Evolutionary conservation across 2,113 vertebrate genomes (phyloP).

Genomic region (Pica pica): DNA sequence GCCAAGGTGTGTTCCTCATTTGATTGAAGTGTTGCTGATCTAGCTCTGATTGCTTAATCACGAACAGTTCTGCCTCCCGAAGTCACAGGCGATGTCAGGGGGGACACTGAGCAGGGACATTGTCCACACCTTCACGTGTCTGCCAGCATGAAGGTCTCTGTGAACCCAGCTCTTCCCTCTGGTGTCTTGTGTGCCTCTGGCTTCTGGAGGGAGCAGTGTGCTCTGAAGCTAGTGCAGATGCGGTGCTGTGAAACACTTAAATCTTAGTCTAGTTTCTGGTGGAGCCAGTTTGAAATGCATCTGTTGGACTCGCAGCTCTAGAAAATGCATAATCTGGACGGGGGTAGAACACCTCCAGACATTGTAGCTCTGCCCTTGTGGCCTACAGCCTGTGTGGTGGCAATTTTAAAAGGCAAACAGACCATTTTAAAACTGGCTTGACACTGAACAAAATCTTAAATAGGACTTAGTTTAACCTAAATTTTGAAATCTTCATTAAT

Average conservation of each 20-base stretch:
- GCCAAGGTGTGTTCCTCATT: constrained; percentile 32
- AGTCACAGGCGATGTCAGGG: background rate
- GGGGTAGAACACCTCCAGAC: background rate
- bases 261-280: background rate
- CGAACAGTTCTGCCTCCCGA: background rate
- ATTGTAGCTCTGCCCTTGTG: background rate
- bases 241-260: background rate
- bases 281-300: constrained; percentile 47
- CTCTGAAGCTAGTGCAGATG: background rate
- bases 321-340: accelerated
- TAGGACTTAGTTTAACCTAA: background rate
- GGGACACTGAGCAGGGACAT: background rate
- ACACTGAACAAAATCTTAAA: background rate
- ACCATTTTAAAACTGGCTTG: constrained; percentile 53
- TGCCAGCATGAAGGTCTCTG: background rate
- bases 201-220: constrained; percentile 34
- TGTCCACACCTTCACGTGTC: background rate
- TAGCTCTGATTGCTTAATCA: constrained; percentile 27
- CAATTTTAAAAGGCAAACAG: background rate
- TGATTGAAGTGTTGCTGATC: constrained; percentile 42
- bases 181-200: background rate
- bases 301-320: background rate
- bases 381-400: background rate
- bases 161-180: background rate
- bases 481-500: background rate